Base-by-base conservation (phyloP, 2,113 vertebrate species). In the Pachypanchax playfairii region DNA sequence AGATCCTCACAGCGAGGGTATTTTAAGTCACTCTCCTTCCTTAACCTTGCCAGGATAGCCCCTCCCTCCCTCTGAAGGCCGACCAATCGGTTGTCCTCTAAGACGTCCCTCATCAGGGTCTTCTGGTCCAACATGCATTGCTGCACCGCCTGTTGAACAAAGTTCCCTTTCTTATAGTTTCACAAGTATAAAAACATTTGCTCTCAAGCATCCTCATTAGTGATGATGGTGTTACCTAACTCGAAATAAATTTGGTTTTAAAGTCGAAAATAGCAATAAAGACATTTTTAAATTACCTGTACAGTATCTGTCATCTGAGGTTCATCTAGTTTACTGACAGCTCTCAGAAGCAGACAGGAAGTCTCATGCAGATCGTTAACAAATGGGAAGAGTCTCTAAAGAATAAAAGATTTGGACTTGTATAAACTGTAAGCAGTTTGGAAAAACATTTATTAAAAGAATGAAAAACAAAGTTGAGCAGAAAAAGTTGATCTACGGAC, bases 361-460 rank as follows among this genome's bases (percentile, higher is more conserved):
- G 92, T 92, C 43, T 49, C 88, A 10, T 72, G 81, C 47, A 98
- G 92, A 50, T 93, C 79, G 1, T 77, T 75, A 1, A 87, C 82
- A 73, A 98, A 97, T 2, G 91, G 94, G 24, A 94, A 94, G 46
- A 96, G 83, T 77, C 92, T 95, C 96, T 99, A 83, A 1, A 77
- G 51, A 47, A 77, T 25, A n/a, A 77, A 68, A 43, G 2, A 65
- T 20, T 26, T 46, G n/a, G 0, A 56, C 10, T 29, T 1, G 0
- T 53, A 6, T 17, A n/a, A 50, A 49, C 14, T 4, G 15, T 10
- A 9, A 51, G n/a, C 15, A 21, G n/a, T 33, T 5, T 44, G 2
- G 12, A 66, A 0, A 4, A 13, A 58, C 4, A 6, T 12, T 2
- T 56, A 28, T 10, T 3, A 9, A 1, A 31, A 20, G 41, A 12